phyloP scores from a whole-genome alignment of 1,140 invertebrate genomes.

The Trichonephila clavata region DNA sequence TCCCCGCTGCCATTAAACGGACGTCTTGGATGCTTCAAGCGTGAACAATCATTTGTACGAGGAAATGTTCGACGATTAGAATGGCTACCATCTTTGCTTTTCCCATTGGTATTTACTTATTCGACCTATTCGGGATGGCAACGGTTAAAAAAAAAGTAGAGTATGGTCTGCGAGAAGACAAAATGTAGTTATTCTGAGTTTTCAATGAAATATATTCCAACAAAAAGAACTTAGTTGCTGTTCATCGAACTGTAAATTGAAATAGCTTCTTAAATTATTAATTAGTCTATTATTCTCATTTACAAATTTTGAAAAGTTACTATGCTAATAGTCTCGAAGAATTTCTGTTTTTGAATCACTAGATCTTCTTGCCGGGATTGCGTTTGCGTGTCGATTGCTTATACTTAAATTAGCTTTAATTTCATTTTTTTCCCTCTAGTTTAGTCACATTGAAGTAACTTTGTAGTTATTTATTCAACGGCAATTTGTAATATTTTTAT shows the following conservation, averaged over 20 bases:
- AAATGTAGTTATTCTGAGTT: not conserved
- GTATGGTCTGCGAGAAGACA: not conserved
- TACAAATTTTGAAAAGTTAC: no score
- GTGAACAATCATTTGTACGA: constrained; percentile 17
- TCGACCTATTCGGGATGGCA: not conserved
- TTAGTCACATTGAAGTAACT: no score
- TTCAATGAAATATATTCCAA: no score
- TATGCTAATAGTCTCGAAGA: no score
- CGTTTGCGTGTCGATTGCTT: no score
- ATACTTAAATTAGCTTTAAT: no score
- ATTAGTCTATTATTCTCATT: not conserved
- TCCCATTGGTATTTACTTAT: not conserved
- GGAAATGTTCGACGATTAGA: constrained; percentile 22
- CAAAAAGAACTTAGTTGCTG: not conserved
- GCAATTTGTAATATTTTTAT: no score
- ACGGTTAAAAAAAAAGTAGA: not conserved
- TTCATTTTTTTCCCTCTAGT: no score
- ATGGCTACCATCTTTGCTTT: constrained; percentile 19
- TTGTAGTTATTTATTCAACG: no score
- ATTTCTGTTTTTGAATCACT: not conserved
- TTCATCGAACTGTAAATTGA: not conserved
- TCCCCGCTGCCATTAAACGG: not conserved
- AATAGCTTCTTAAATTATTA: not conserved
- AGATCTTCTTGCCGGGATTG: no score
- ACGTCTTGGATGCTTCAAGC: constrained; percentile 16